Percentiles rank a stretch among this genome's conserved stretches.
These are phyloP conservation scores for Thereva unica DNA, from an alignment of 2,888 invertebrate species.

Conservation along the genomic window DNA sequence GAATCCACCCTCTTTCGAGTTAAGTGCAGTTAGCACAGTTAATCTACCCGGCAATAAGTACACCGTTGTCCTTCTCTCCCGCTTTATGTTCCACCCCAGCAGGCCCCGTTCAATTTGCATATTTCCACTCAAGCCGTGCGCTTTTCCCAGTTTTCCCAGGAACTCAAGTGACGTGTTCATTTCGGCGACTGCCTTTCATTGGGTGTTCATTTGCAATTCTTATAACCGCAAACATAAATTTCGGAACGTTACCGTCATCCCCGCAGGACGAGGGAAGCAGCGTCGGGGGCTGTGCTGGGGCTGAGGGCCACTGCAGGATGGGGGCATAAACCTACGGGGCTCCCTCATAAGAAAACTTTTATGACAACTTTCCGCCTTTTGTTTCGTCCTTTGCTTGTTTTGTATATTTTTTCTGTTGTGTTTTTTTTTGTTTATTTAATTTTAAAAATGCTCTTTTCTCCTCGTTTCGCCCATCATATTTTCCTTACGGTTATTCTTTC, in stretches of 20 bases:
- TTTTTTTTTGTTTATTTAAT: conserved; percentile 24
- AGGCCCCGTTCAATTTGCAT: conserved; percentile 35
- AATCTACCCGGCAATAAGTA: conserved; percentile 34
- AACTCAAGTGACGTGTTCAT: conserved; percentile 23
- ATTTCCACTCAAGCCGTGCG: conserved; percentile 18
- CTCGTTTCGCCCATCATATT: conserved; percentile 9
- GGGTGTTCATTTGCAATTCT: conserved; percentile 37
- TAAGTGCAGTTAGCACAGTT: conserved; percentile 10
- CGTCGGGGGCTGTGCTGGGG: too few relatives aligned
- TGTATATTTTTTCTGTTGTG: neutral
- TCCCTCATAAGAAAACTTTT: conserved; percentile 32
- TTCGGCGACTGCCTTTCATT: conserved; percentile 31
- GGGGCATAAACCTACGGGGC: conserved; percentile 22
- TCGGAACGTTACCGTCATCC: conserved; percentile 20
- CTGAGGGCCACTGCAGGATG: conserved; percentile 18
- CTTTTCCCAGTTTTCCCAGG: conserved; percentile 15
- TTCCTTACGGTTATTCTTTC: conserved; percentile 3
- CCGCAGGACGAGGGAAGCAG: neutral
- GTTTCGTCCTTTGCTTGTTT: neutral
- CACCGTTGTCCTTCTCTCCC: conserved; percentile 30
- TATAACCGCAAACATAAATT: conserved; percentile 37
- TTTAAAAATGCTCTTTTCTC: conserved; percentile 23
- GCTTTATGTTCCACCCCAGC: conserved; percentile 32
- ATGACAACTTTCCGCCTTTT: conserved; percentile 34
- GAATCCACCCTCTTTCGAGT: neutral